These are phyloP conservation scores for Colius striatus DNA, from an alignment of 2,113 vertebrate species.

Conservation along the genomic window DNA sequence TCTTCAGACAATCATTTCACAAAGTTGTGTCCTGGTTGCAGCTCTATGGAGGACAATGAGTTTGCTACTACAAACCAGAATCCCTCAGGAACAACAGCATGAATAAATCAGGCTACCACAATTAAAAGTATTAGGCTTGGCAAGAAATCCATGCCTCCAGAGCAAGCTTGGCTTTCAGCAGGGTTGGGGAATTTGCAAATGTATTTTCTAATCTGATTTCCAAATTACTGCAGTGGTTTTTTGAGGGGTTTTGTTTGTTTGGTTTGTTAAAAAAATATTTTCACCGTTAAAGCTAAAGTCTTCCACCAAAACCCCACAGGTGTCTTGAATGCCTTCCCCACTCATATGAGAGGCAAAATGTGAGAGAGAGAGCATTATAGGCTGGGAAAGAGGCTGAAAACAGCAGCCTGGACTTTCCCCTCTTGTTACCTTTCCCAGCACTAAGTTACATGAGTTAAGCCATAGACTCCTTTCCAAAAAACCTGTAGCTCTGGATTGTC, in stretches of 20 bases:
- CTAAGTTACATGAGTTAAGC: background rate
- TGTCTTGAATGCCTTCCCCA: background rate
- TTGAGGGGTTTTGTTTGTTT: background rate
- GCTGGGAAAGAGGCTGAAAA: background rate
- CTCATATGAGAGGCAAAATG: background rate
- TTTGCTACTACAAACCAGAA: constrained; percentile 31
- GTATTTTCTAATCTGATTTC: background rate
- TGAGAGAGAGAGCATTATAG: background rate
- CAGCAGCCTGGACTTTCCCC: background rate
- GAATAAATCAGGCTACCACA: constrained; percentile 27
- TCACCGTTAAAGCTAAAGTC: background rate
- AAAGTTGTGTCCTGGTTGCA: background rate
- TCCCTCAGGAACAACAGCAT: background rate
- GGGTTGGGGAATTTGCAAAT: background rate
- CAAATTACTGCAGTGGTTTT: background rate
- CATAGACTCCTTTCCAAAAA: background rate
- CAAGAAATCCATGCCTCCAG: background rate
- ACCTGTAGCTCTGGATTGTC: background rate
- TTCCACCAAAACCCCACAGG: background rate
- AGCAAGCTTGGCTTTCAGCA: constrained; percentile 7
- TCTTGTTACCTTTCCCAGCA: background rate
- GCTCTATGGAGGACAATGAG: background rate
- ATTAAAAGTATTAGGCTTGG: constrained; percentile 28
- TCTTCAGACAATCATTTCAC: background rate
- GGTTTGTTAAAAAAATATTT: background rate